Base-by-base conservation (phyloP, 2,888 invertebrate genomes). In the Sinodicranocentrus sp. region DNA sequence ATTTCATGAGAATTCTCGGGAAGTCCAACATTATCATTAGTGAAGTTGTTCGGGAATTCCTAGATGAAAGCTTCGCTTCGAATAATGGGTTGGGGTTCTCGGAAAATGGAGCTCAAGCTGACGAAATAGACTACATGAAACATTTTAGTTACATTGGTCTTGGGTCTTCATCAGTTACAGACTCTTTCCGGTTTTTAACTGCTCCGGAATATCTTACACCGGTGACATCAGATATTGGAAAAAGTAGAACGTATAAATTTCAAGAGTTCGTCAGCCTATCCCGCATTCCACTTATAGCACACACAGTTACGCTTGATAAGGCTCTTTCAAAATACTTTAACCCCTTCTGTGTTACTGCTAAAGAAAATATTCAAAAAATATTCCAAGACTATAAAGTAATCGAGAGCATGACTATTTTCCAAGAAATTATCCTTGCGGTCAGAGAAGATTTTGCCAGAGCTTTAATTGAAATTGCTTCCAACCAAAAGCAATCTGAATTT, bases 401-500 rank as follows among this genome's bases (percentile, higher is more conserved):
- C n/a, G 82, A 86, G 48, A 84, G 85, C n/a, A 48, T 87, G 65
- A 75, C 57, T 10, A 44, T 79, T 3, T 86, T 87, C 48, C 76
- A 84, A 65, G 87, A 87, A 82, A 85, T 87, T 65, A 84, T 87
- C 71, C 59, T 87, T 19, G 83, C 79, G 6, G 80, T 75, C 13
- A 26, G 86, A 61, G 87, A 86, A 79, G 86, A 87, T 78, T 87
- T 86, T 65, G 85, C 86, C 0, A 68, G 78, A 67, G 67, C 76
- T 6, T 59, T 86, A 2, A 59, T 85, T 13, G 68, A 65, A 17
- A 54, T 87, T 5, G 70, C 84, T 2, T 54, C 65, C n/a, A 61
- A 75, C 8, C 19, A 21, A 3, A 54, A 65, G 6, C 33, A 15
- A n/a, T 86, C 85, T 0, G 25, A 72, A 59, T 85, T 75, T 71